Evolutionary conservation across 2,888 invertebrate species (phyloP), one percentile per base, ranked within the genome.

Genomic region (Cheilosia impressa): DNA sequence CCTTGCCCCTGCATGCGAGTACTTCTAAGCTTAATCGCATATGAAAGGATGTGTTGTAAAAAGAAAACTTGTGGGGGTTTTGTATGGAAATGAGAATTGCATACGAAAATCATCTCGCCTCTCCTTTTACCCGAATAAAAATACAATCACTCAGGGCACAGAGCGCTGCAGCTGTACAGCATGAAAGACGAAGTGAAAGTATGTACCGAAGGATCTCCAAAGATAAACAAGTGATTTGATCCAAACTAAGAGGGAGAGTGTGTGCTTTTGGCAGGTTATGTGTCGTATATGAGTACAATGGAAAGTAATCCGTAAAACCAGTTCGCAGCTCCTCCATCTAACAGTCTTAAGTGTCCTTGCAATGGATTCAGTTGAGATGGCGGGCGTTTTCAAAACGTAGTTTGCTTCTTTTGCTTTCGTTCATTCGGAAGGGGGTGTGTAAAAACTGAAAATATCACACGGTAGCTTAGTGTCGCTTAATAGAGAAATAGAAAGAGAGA

Each of bases 241-340:
- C 22, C 38, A 50, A 78, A 55, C 77, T 65, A 69, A 72, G 75
- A 10, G 63, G 52, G 52, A 24, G 31, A 34, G 47, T 69, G 52
- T 41, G 58, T 41, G 52, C 52, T 50, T 19, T 22, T 13, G 22
- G 13, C 50, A 22, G 27, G 65, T 34, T 77, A 31, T 43, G 47
- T 47, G 22, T 43, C 60, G 31, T 45, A 27, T 31, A 45, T 13
- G 69, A 63, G 60, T 58, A 84, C 65, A 75, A 75, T 84, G 38
- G 66, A 73, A 84, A 68, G 72, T 57, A 80, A 71, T 75, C 65
- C 65, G 34, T 66, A 57, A 31, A 38, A 63, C 31, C 69, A 68
- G 65, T 65, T 69, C 34, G n/a, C 60, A 66, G 75, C 71, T 80
- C 75, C 53, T 84, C 65, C 69, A 52, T 79, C 69, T 84, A 76